Evolutionary conservation across 2,888 invertebrate genomes (phyloP).

Genomic region (Agrotis exclamationis): DNA sequence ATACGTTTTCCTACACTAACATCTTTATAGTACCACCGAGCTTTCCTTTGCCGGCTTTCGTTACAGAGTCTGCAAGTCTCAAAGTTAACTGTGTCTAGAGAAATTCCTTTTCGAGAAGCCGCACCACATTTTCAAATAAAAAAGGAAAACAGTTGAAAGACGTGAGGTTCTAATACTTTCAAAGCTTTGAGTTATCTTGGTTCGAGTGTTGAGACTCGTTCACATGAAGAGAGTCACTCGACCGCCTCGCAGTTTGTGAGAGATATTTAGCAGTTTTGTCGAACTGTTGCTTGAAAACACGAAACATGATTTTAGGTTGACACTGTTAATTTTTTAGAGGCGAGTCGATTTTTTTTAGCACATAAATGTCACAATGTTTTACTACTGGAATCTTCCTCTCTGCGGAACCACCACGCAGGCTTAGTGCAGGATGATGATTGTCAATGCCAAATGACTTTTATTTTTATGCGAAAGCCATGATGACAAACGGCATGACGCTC

Average conservation of each 20-base stretch:
- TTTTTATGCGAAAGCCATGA: too few relatives aligned
- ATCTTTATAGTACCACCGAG: not conserved
- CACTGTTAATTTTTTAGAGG: too few relatives aligned
- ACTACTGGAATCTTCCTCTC: too few relatives aligned
- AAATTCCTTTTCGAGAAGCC: conserved; percentile 3
- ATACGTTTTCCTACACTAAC: conserved; percentile 6
- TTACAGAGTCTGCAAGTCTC: conserved; percentile 20
- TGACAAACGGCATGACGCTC: too few relatives aligned
- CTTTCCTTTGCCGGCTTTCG: not conserved
- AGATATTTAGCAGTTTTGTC: not conserved
- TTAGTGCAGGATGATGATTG: too few relatives aligned
- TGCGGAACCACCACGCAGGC: too few relatives aligned
- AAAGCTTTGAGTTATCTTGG: conserved; percentile 31
- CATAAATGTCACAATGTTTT: too few relatives aligned
- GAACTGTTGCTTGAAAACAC: not conserved
- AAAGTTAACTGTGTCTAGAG: conserved; percentile 15
- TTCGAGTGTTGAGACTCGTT: conserved; percentile 2
- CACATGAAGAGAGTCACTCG: conserved; percentile 3
- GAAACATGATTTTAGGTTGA: not conserved
- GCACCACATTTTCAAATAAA: conserved; percentile 15
- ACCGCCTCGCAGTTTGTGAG: not conserved
- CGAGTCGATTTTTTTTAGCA: too few relatives aligned
- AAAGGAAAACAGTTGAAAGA: conserved; percentile 24
- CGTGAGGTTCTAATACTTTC: conserved; percentile 49
- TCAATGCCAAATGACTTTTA: too few relatives aligned